phyloP scores from a whole-genome alignment of 2,797 vertebrate genomes.

The Enteromius radiatus region DNA sequence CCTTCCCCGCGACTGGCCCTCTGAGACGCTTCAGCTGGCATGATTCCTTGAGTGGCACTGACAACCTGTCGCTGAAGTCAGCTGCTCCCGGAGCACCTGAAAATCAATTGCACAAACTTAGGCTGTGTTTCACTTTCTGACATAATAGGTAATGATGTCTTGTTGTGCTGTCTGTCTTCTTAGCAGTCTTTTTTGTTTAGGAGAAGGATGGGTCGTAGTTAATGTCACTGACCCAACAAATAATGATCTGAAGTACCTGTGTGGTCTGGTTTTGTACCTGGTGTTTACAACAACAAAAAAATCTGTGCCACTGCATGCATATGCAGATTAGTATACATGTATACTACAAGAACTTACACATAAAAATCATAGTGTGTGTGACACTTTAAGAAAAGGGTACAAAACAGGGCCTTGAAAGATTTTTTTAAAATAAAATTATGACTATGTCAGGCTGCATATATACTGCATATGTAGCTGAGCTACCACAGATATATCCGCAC shows the following conservation, averaged over 20 bases:
- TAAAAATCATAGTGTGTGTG: not conserved
- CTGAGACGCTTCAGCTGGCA: conserved; percentile 65
- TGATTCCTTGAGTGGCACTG: conserved; percentile 68
- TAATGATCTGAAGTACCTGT: not conserved
- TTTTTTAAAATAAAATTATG: too few relatives aligned
- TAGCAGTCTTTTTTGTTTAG: conserved; percentile 21
- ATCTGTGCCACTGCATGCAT: not conserved
- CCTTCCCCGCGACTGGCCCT: conserved; percentile 64
- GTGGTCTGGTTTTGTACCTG: conserved; percentile 5
- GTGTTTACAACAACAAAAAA: not conserved
- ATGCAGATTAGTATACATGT: not conserved
- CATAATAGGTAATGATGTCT: conserved; percentile 51
- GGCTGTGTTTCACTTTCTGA: conserved; percentile 62
- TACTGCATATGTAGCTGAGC: too few relatives aligned
- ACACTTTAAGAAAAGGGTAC: too few relatives aligned
- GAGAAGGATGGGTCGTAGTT: conserved; percentile 11
- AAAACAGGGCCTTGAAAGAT: not conserved
- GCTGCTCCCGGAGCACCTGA: conserved; percentile 70
- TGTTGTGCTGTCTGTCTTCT: conserved; percentile 36
- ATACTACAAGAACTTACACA: not conserved
- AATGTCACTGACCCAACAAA: conserved; percentile 29
- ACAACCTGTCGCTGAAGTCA: conserved; percentile 71
- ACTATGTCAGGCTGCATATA: too few relatives aligned
- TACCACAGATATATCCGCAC: too few relatives aligned
- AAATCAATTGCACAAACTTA: conserved; percentile 72